phyloP scores from a whole-genome alignment of 1,140 invertebrate genomes.

The Cyclina sinensis region DNA sequence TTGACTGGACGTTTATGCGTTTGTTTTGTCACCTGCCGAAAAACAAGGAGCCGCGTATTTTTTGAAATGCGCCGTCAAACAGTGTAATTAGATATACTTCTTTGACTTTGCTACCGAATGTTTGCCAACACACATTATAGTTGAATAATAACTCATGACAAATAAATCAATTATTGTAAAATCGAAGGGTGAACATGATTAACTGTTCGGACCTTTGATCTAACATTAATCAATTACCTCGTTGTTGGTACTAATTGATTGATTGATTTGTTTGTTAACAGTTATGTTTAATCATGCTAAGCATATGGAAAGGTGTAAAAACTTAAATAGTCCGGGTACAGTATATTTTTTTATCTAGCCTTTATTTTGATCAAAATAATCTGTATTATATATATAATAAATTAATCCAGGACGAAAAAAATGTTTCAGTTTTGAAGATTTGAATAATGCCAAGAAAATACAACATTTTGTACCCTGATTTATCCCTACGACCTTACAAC shows the following conservation, averaged over 20 bases:
- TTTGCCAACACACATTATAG: not conserved
- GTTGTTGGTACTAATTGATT: not conserved
- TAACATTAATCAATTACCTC: conserved; percentile 13
- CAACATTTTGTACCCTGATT: too few relatives aligned
- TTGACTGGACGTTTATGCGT: not conserved
- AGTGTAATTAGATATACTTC: not conserved
- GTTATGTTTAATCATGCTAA: not conserved
- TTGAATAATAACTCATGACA: not conserved
- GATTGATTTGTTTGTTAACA: conserved; percentile 25
- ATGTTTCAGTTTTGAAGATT: too few relatives aligned
- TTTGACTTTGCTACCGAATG: conserved; percentile 9
- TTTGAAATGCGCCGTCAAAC: not conserved
- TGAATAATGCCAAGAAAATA: too few relatives aligned
- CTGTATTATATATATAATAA: too few relatives aligned
- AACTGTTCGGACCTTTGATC: conserved; percentile 14
- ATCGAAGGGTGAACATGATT: conserved; percentile 31
- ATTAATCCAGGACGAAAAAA: too few relatives aligned
- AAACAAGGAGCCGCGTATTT: not conserved
- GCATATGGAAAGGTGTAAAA: not conserved
- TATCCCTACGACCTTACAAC: too few relatives aligned
- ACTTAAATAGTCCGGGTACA: too few relatives aligned
- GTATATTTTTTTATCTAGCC: too few relatives aligned
- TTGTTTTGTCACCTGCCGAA: not conserved
- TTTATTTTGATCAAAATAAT: too few relatives aligned
- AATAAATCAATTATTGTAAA: conserved; percentile 20